Percentiles rank a stretch among this genome's conserved stretches.
These are phyloP conservation scores for Glossophaga mutica DNA, from an alignment of 2,797 vertebrate genomes.

Conservation along the genomic window DNA sequence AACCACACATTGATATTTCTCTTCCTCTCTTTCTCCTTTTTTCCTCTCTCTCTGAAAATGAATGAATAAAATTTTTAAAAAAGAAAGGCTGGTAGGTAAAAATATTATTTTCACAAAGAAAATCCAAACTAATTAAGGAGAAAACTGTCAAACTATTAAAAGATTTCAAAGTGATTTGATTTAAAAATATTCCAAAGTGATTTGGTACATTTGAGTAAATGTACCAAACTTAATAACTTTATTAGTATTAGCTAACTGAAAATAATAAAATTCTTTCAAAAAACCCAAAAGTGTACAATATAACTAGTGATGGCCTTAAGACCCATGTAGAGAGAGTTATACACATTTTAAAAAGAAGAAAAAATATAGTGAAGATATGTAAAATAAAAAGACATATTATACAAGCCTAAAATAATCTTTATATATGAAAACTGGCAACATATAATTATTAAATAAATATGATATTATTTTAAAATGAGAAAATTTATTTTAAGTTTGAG, in stretches of 20 bases:
- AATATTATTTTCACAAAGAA: background rate
- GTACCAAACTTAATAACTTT: background rate
- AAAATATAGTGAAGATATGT: background rate
- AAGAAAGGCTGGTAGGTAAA: background rate
- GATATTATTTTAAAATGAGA: background rate
- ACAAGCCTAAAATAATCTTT: background rate
- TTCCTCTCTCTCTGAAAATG: no score
- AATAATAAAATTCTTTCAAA: background rate
- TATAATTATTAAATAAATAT: background rate
- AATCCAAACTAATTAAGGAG: background rate
- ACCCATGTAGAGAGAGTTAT: background rate
- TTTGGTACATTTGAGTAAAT: background rate
- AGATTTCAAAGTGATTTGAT: background rate
- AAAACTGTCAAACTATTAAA: background rate
- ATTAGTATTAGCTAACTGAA: background rate
- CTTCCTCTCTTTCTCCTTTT: no score
- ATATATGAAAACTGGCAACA: background rate
- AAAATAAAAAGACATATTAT: background rate
- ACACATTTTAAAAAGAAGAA: constrained; percentile 7
- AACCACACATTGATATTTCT: no score
- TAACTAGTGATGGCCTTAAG: background rate
- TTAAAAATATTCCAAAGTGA: background rate
- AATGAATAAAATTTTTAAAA: no score
- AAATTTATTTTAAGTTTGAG: background rate
- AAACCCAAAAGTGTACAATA: background rate